Base-by-base conservation (phyloP, 2,888 invertebrate genomes). In the Neoaliturus tenellus region DNA sequence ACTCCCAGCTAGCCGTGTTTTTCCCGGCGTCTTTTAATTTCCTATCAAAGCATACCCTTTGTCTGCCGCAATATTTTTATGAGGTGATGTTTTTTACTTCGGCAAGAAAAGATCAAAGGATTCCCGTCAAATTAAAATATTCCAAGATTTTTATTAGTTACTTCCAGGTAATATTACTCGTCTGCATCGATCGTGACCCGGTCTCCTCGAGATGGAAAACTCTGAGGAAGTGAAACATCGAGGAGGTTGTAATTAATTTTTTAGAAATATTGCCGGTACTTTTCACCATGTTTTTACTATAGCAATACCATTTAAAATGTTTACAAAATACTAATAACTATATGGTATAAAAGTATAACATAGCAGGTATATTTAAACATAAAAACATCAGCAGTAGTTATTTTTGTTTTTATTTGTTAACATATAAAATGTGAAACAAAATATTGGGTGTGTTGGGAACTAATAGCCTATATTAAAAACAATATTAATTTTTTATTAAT, bases 21-120 rank as follows among this genome's bases (percentile, higher is more conserved):
- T 80, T 81, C 75, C 44, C 28, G 17, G 75, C 75, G 75, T 75
- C 75, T 81, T 81, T 81, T 81, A 69, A 81, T 69, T 81, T 81
- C 69, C 81, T 67, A 67, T 69, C 69, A 67, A 81, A 81, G 67
- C 39, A 31, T 25, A 25, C 28, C 35, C 69, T 69, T 67, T 81
- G 67, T 51, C 23, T 31, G 51, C 81, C 67, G 67, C 81, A 67
- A 48, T 69, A 81, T 69, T 81, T 62, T 81, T 81, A 69, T 81
- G 67, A 81, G 67, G 51, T 62, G 51, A 6, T 69, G 41, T 69
- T 69, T 35, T 44, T 28, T 28, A 44, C 44, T 75, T 44, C 75
- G 71, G 20, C 48, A 75, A 75, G 75, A 75, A 75, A 75, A 75
- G 75, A 75, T 75, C 75, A 75, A 75, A 75, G 75, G 48, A 28